Percentiles rank a stretch among this genome's conserved stretches.
These are phyloP conservation scores for Caenorhabditis sp. DNA, from an alignment of 2,888 invertebrate species.

Conservation along the genomic window DNA sequence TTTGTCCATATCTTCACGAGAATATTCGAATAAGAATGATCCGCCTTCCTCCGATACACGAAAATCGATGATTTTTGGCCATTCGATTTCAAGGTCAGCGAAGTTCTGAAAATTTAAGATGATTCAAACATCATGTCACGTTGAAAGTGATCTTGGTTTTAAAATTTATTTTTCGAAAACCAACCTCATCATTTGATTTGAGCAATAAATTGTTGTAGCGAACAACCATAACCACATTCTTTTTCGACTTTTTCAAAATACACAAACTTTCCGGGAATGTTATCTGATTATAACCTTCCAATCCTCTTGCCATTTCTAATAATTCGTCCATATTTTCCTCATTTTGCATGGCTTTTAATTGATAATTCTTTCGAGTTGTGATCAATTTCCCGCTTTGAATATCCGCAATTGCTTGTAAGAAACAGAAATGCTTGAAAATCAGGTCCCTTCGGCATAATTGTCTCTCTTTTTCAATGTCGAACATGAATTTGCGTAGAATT, in stretches of 20 bases:
- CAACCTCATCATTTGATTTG: conserved; percentile 28
- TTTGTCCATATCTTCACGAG: conserved; percentile 76
- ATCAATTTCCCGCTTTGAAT: conserved; percentile 70
- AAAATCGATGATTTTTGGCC: conserved; percentile 25
- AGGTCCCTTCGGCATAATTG: conserved; percentile 76
- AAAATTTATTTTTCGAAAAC: too few relatives aligned
- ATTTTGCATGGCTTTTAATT: conserved; percentile 93
- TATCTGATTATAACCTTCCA: conserved; percentile 91
- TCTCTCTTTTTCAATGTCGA: conserved; percentile 66
- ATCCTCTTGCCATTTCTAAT: conserved; percentile 82
- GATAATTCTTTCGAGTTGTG: conserved; percentile 80
- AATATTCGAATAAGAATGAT: conserved; percentile 88
- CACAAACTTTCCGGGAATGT: conserved; percentile 87
- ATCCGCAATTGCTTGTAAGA: conserved; percentile 68
- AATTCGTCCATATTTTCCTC: conserved; percentile 86
- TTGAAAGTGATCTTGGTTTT: too few relatives aligned
- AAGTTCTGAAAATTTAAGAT: neutral
- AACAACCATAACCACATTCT: conserved; percentile 27
- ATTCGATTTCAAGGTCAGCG: conserved; percentile 27
- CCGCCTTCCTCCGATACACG: conserved; percentile 87
- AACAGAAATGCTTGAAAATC: conserved; percentile 77
- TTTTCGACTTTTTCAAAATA: conserved; percentile 14
- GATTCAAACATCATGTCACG: too few relatives aligned
- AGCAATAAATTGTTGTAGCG: conserved; percentile 19
- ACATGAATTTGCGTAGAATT: conserved; percentile 76